Conservation (phyloP, 92 coral and sea anemone species). For the Porites evermanni region DNA sequence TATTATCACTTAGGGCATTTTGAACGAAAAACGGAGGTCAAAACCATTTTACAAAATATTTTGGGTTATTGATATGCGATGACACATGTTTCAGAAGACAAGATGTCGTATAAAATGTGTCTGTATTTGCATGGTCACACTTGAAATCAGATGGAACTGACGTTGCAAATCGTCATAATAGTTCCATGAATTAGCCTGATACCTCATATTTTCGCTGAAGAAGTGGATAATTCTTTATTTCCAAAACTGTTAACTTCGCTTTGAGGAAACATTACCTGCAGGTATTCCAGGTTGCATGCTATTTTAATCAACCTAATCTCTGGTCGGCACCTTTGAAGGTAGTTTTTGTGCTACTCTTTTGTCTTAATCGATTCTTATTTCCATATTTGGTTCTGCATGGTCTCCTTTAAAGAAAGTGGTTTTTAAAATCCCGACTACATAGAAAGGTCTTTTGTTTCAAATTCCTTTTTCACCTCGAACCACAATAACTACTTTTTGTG, state of each 20-base stretch:
- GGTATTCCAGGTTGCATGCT: constrained; percentile 10
- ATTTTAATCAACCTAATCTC: background rate
- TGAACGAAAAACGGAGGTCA: too few relatives aligned
- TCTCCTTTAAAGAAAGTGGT: background rate
- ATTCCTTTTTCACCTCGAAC: background rate
- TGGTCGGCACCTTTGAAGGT: constrained; percentile 36
- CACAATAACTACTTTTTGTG: background rate
- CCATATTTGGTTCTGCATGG: constrained; percentile 41
- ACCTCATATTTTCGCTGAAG: background rate
- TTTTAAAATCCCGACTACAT: background rate
- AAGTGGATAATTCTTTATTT: background rate
- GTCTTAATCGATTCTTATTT: constrained; percentile 15
- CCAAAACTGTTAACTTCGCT: background rate
- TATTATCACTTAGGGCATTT: too few relatives aligned
- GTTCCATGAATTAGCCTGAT: background rate
- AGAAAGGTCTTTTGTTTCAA: background rate
- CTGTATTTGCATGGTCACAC: constrained; percentile 27
- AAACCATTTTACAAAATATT: too few relatives aligned
- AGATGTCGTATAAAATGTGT: background rate
- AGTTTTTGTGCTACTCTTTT: constrained; percentile 38
- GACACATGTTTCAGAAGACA: too few relatives aligned
- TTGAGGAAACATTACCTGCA: background rate
- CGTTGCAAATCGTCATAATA: background rate
- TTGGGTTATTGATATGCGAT: background rate
- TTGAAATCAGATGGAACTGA: background rate